Base-by-base conservation (phyloP, 1,140 invertebrate genomes). In the Pararge aegeria region DNA sequence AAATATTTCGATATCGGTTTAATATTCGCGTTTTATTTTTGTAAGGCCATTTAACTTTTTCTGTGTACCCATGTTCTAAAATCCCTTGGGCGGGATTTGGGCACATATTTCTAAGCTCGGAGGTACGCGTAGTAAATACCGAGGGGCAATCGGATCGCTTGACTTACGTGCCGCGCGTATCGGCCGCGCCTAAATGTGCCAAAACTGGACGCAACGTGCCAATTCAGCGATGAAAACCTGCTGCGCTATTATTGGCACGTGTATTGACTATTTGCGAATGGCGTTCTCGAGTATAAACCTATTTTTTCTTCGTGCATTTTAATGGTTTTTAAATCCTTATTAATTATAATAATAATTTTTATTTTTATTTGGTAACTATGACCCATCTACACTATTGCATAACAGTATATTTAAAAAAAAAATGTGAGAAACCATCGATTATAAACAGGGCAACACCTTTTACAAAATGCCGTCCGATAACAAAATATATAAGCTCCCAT, bases 171-270 rank as follows among this genome's bases (percentile, higher is more conserved):
- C 34, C 0, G 38, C 38, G 9, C 38, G 30, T 53, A 53, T 53
- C 51, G 51, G 50, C 3, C 2, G 34, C 18, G 18, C 13, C 49
- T 12, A 34, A 34, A 34, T 12, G 30, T 53, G 51, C 51, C 51
- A 53, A 40, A 53, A 53, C 51, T 34, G 34, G 29, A 21, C 51
- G 19, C 18, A 20, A 19, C 34, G 50, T 53, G 51, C 51, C 51
- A 53, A 53, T 53, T 53, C 51, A n/a, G 38, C 13, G 38, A 53
- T 53, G 51, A 38, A 53, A 53, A 53, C 34, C 51, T 40, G 37
- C 51, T 20, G 34, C 16, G 16, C 13, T 42, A 42, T 42, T 42
- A 42, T 53, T 53, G 51, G 51, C 51, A 53, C 51, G 51, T 40
- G n/a, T 53, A 15, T 37, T 6, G 10, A 18, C 49, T 51, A 51